Evolutionary conservation across 2,113 vertebrate genomes (phyloP).

Genomic region (Trogon melanurus): DNA sequence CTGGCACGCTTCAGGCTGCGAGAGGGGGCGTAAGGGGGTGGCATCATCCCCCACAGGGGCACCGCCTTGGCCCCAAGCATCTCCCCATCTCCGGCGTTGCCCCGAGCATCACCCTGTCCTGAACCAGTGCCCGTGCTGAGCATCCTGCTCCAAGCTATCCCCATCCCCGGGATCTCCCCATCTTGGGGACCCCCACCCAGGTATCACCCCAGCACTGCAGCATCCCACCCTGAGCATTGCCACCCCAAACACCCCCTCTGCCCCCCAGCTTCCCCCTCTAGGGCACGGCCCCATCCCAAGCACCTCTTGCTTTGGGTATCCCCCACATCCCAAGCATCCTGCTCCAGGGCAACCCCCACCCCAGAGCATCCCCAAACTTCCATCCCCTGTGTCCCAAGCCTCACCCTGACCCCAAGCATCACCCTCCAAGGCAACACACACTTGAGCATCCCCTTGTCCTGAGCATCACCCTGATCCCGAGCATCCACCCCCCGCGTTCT

Average conservation of each 20-base stretch:
- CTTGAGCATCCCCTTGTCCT: background rate
- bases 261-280: background rate
- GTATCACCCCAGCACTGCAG: background rate
- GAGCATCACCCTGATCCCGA: too few species aligned
- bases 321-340: too few species aligned
- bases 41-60: background rate
- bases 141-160: background rate
- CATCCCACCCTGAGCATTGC: background rate
- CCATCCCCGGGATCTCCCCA: background rate
- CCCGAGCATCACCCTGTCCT: background rate
- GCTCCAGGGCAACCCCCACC: too few species aligned
- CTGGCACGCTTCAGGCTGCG: slow-evolving; percentile 85
- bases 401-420: background rate
- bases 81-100: background rate
- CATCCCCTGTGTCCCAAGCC: too few species aligned
- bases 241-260: background rate
- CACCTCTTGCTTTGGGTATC: background rate
- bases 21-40: background rate
- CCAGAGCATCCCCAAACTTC: too few species aligned
- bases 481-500: too few species aligned
- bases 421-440: too few species aligned
- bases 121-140: background rate
- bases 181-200: background rate
- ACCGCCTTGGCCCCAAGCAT: accelerated
- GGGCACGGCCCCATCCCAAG: background rate